Conservation (phyloP, 2,797 vertebrate species). For the Ptychobarbus kaznakovi region DNA sequence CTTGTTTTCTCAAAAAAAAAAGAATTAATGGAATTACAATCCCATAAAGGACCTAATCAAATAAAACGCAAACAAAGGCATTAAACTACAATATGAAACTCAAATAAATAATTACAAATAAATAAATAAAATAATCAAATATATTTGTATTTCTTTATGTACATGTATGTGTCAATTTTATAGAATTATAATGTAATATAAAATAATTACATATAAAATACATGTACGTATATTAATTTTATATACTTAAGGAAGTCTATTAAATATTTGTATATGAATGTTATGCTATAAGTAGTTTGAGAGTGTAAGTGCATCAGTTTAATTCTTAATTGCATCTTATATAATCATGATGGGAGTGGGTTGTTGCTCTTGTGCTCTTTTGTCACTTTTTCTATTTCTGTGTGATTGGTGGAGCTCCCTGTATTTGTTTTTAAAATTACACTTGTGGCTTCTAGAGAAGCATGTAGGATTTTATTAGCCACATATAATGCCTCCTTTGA, state of each 20-base stretch:
- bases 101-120: no score
- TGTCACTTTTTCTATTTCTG: not conserved
- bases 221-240: no score
- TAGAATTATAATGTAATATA: not conserved
- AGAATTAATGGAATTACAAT: not conserved
- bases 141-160: not conserved
- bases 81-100: not conserved
- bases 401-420: not conserved
- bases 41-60: not conserved
- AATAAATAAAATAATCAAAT: not conserved
- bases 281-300: not conserved
- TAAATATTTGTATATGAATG: not conserved
- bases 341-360: not conserved
- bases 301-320: not conserved
- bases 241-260: not conserved
- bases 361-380: not conserved
- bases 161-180: no score
- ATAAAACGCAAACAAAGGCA: not conserved
- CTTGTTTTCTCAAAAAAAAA: not conserved
- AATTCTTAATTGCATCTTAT: not conserved
- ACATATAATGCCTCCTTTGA: not conserved
- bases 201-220: no score
- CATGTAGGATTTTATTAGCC: not conserved
- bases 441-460: not conserved
- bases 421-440: not conserved